Conservation (phyloP, 2,797 vertebrate genomes). For the Scomberomorus guttatus region DNA sequence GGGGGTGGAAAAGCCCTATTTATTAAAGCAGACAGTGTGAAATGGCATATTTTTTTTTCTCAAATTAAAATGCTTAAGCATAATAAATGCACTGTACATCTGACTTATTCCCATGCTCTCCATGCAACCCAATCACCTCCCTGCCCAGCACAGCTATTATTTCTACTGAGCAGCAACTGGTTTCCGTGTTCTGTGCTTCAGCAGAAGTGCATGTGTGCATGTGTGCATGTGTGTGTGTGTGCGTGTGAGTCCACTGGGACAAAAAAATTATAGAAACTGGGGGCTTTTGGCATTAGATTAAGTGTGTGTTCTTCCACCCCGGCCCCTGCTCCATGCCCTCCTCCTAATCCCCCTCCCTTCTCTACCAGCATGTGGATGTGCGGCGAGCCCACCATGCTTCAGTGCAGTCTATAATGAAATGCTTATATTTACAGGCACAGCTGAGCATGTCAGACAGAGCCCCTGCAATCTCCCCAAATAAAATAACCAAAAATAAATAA, state of each 20-base stretch:
- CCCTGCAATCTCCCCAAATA: conserved; percentile 91
- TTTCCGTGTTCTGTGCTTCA: conserved; percentile 69
- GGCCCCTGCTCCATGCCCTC: conserved; percentile 81
- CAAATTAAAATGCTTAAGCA: conserved; percentile 90
- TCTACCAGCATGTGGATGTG: conserved; percentile 77
- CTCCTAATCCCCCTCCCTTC: conserved; percentile 82
- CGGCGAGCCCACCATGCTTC: conserved; percentile 93
- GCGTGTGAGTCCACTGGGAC: conserved; percentile 70
- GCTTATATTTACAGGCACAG: conserved; percentile 99
- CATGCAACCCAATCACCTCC: conserved; percentile 71
- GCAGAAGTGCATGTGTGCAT: conserved; percentile 54
- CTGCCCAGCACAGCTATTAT: conserved; percentile 75
- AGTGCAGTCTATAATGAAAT: conserved; percentile 99
- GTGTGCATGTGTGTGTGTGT: conserved; percentile 45
- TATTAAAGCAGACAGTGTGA: conserved; percentile 92
- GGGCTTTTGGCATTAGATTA: conserved; percentile 86
- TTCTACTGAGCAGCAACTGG: conserved; percentile 79
- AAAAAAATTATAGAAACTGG: conserved; percentile 83
- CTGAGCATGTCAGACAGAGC: conserved; percentile 96
- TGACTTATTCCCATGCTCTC: conserved; percentile 78
- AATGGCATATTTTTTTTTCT: conserved; percentile 85
- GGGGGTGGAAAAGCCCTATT: conserved; percentile 87
- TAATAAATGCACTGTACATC: conserved; percentile 89
- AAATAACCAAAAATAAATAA: conserved; percentile 91
- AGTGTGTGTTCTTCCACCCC: conserved; percentile 83